Conservation (phyloP, 2,113 vertebrate genomes). For the Martes martes region DNA sequence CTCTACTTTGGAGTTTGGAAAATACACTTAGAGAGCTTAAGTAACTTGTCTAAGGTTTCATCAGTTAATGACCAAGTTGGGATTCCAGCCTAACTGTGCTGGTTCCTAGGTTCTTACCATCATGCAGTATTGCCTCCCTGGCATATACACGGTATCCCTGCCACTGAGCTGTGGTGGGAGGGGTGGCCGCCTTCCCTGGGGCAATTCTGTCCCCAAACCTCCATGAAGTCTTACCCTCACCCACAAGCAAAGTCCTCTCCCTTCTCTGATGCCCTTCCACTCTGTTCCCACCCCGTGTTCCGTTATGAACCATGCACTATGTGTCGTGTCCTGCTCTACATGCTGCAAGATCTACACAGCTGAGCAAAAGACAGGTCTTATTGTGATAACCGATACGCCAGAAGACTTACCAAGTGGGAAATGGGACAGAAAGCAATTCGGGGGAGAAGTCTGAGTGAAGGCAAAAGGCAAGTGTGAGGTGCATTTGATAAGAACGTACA, state of each 20-base stretch:
- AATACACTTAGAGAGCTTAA: background rate
- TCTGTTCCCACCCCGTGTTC: background rate
- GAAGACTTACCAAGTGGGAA: background rate
- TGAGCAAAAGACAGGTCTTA: background rate
- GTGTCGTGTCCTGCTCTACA: background rate
- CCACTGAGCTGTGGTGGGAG: too few relatives aligned
- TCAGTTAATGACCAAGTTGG: background rate
- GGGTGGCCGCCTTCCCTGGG: background rate
- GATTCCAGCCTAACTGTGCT: fast-evolving
- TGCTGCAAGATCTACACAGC: background rate
- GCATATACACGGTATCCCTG: fast-evolving
- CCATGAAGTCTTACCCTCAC: background rate
- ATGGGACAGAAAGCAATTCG: background rate
- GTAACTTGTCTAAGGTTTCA: background rate
- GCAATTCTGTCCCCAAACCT: background rate
- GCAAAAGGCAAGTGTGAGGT: background rate
- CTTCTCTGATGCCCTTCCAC: background rate
- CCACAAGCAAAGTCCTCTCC: background rate
- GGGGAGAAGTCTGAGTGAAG: background rate
- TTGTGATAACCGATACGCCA: fast-evolving
- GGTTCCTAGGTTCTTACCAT: background rate
- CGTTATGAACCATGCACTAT: background rate
- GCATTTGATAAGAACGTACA: background rate
- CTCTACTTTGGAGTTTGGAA: background rate
- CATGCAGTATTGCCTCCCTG: fast-evolving